These are phyloP conservation scores for Tympanoctomys barrerae DNA, from an alignment of 2,797 vertebrate genomes.

Conservation along the genomic window DNA sequence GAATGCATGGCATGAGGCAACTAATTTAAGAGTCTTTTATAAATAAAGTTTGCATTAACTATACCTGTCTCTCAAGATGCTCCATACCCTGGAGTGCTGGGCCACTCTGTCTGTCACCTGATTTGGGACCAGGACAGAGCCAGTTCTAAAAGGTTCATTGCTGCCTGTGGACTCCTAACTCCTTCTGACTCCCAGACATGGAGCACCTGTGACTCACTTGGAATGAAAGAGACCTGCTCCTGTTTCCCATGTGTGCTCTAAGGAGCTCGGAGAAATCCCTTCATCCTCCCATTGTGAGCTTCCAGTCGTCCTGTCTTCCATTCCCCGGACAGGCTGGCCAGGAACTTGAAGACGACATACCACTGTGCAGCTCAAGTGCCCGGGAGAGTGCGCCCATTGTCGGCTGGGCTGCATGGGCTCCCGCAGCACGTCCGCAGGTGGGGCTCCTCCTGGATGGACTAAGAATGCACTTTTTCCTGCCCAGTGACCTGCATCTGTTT, in stretches of 20 bases:
- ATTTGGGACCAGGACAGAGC: neutral
- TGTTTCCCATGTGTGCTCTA: neutral
- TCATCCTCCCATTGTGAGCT: neutral
- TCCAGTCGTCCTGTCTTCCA: neutral
- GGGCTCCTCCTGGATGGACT: neutral
- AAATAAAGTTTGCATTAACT: constrained; percentile 98
- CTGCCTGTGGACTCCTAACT: accelerated
- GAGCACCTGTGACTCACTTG: neutral
- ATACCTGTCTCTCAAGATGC: constrained; percentile 78
- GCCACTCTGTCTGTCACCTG: constrained; percentile 75
- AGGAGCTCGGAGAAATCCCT: neutral
- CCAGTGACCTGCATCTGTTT: neutral
- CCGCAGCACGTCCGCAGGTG: neutral
- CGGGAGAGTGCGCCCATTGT: neutral
- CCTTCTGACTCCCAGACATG: too few relatives aligned
- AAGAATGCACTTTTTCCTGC: neutral
- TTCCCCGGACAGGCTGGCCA: neutral
- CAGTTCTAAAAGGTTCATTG: neutral
- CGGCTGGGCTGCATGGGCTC: neutral
- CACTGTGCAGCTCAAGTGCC: neutral
- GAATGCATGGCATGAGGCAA: constrained; percentile 96
- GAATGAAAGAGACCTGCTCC: neutral
- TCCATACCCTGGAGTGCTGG: constrained; percentile 53
- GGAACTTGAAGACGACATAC: neutral
- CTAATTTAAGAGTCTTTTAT: constrained; percentile 94